Conservation (phyloP, 2,797 vertebrate species). For the Gambusia yucatana region DNA sequence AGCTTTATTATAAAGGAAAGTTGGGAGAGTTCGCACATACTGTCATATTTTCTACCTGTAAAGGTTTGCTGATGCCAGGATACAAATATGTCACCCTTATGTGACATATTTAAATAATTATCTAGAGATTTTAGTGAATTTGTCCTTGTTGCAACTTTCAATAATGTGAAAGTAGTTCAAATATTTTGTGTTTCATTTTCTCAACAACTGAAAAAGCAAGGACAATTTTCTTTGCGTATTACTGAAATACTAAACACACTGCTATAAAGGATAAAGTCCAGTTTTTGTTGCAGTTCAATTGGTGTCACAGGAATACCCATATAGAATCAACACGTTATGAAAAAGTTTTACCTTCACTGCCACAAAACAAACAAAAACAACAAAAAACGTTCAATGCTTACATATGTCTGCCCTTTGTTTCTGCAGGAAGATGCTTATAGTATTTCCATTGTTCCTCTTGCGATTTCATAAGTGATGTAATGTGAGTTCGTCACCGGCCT, state of each 20-base stretch:
- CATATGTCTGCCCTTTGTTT: conserved; percentile 42
- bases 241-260: conserved; percentile 40
- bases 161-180: background rate
- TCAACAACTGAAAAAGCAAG: background rate
- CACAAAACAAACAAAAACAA: background rate
- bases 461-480: conserved; percentile 74
- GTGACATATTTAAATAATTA: background rate
- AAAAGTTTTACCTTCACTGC: background rate
- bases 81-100: background rate
- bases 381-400: conserved; percentile 30
- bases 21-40: no score
- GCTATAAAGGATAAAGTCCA: conserved; percentile 62
- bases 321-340: conserved; percentile 7
- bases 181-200: background rate
- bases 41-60: no score
- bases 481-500: conserved; percentile 56
- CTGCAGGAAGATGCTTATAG: background rate
- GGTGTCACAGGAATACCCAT: conserved; percentile 22
- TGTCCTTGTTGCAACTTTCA: background rate
- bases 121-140: background rate
- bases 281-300: conserved; percentile 60
- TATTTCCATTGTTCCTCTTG: conserved; percentile 69
- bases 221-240: background rate
- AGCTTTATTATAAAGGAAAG: background rate
- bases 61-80: background rate